A percentile compares a stretch with the other conserved stretches of the same genome.
phyloP scores from a whole-genome alignment of 2,888 invertebrate genomes.

The Hydrotaea cyrtoneurina region DNA sequence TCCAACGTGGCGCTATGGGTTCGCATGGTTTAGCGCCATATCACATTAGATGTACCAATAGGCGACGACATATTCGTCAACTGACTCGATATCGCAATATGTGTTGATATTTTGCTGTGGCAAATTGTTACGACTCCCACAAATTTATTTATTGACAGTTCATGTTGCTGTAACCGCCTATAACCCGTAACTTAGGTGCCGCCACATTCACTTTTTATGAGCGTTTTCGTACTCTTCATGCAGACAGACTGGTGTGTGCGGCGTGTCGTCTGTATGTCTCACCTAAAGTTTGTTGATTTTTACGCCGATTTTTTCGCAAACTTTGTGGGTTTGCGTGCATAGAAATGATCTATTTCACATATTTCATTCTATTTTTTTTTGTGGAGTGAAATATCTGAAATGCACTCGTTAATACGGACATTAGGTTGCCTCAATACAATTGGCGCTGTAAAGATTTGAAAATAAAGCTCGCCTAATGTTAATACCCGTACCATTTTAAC shows the following conservation, averaged over 20 bases:
- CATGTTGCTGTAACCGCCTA: conserved; percentile 62
- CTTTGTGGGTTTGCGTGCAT: conserved; percentile 57
- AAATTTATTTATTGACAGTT: conserved; percentile 51
- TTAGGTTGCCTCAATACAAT: too few species aligned
- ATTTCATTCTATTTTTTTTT: not conserved
- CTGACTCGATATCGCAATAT: not conserved
- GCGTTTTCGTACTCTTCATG: conserved; percentile 8
- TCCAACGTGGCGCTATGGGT: conserved; percentile 7
- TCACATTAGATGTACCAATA: not conserved
- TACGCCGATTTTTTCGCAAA: conserved; percentile 52
- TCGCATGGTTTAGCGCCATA: not conserved
- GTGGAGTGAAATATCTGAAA: conserved; percentile 22
- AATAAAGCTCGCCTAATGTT: too few species aligned
- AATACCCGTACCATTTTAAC: too few species aligned
- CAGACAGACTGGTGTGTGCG: not conserved
- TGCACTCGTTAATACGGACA: not conserved
- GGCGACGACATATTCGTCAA: not conserved
- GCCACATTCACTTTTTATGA: conserved; percentile 52
- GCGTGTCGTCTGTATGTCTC: conserved; percentile 45
- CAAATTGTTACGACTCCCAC: conserved; percentile 12
- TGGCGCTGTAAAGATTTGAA: too few species aligned
- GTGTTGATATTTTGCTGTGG: conserved; percentile 23
- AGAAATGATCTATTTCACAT: conserved; percentile 54
- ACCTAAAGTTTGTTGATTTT: conserved; percentile 48
- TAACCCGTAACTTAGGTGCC: conserved; percentile 60